Evolutionary conservation across 2,888 invertebrate genomes (phyloP), one percentile per base, ranked within the genome.

Genomic region (Herminia tarsipennalis): DNA sequence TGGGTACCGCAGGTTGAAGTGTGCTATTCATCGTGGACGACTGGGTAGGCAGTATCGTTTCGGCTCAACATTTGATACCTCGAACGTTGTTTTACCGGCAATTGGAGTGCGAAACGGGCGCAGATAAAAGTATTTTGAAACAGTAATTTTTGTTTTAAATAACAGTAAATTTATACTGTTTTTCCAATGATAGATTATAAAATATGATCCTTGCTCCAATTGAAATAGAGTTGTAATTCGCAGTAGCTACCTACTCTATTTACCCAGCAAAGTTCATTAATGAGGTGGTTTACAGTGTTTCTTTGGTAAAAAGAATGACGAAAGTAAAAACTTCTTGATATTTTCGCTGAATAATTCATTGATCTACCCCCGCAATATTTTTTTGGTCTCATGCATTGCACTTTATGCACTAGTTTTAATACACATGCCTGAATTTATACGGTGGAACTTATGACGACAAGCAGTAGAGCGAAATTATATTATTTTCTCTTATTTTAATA

Each of bases 1-100:
- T 64, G 55, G 55, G 42, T 49, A 41, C 53, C 27, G 55, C 22
- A 33, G 43, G 48, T 34, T 56, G 57, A 59, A 61, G 62, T 57
- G 43, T 38, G 17, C 60, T 30, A 65, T 66, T 66, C 65, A 42
- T 57, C 59, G 45, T 34, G 41, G 36, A 16, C 40, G 50, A 0
- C n/a, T 14, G 8, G 8, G 34, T 16, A n/a, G 22, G 21, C 13
- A 13, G 21, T 33, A 12, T 27, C 27, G 27, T 27, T 27, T 13
- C 27, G 2, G 13, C 27, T 1, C 1, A 5, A 2, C 13, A 13
- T 22, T 22, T 34, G 34, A 21, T 34, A 24, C 16, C 16, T 16
- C 14, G 9, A 30, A 28, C 14, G 14, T 14, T 28, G 14, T 12
- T 8, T 14, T 13, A n/a, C n/a, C 3, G 12, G 14, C 12, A 28